Base-by-base conservation (phyloP, 2,888 invertebrate genomes). In the Allolobophora icterica region DNA sequence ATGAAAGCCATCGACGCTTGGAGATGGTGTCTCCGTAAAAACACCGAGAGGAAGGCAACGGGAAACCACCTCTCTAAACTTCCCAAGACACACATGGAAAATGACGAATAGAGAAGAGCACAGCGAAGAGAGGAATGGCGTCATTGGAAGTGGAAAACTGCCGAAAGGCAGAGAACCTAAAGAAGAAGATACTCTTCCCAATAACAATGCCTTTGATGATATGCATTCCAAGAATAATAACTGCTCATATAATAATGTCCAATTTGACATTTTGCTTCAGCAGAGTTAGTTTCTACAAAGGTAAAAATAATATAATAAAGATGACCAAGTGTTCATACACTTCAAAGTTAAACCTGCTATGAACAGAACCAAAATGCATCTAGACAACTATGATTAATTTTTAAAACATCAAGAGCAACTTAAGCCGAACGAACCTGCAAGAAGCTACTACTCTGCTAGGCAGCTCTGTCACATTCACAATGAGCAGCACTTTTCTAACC, bases 401-500 rank as follows among this genome's bases (percentile, higher is more conserved):
- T 52, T n/a, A n/a, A 71, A 71, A 71, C 71, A 71, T 71, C 71
- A n/a, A 71, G n/a, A 71, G 71, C 71, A 13, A n/a, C 71, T 71
- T 71, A n/a, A 71, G 71, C n/a, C 6, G 71, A 30, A 71, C 71
- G n/a, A 11, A n/a, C 17, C n/a, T n/a, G n/a, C 71, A 71, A 71
- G n/a, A 13, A 71, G 71, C 71, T n/a, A 71, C 71, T 71, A 71
- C 71, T 71, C 0, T n/a, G 13, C 71, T n/a, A 71, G 30, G 71
- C n/a, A 71, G n/a, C 71, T 71, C 71, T 5, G 71, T 71, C 71
- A 71, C 71, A 71, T 71, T 71, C 71, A n/a, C 8, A 71, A 71
- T 71, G n/a, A 71, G 71, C 30, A n/a, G 15, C 71, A 71, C 71
- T 71, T 71, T 90, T 58, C 91, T 91, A 52, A 91, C 91, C 92